Base-by-base conservation (phyloP, 2,113 vertebrate genomes). In the Cavia porcellus region DNA sequence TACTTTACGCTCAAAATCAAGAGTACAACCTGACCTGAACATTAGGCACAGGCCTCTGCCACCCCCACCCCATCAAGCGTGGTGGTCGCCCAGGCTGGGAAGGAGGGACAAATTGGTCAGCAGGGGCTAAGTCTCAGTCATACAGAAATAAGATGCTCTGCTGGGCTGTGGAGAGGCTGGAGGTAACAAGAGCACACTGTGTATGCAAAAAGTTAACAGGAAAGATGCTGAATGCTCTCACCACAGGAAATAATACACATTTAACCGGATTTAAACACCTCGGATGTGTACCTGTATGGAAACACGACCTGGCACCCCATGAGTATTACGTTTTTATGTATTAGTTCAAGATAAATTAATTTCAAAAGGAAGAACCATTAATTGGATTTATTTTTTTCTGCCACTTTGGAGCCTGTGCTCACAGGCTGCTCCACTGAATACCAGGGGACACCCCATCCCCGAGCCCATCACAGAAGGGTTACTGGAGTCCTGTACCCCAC, bases 141-240 rank as follows among this genome's bases (percentile, higher is more conserved):
- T 13, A 10, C 72, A 22, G 3, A 6, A 47, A 38, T 4, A 35
- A 15, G 2, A 59, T 17, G 57, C 15, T 15, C 28, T 59, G 12
- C 5, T 3, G 12, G 20, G 35, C 30, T 11, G 13, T 4, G 10
- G 10, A 25, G n/a, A 8, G 15, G 7, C 24, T 38, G 52, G 0
- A 35, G 15, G 15, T 10, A 17, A 22, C 15, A 52, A 9, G 25
- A 9, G 52, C 10, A 13, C 11, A 10, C 25, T 47, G 38, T 28
- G 6, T 1, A 22, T 50, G 2, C 32, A 50, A 84, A 50, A 74
- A n/a, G 22, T 24, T 74, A 38, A 42, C 8, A 4, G 52, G 52
- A 74, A 47, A 75, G 72, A 74, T 12, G n/a, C 47, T n/a, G 20
- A 13, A n/a, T 66, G 22, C 5, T 57, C 35, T 57, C 62, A 42